These are phyloP conservation scores for Drosophila navojoa DNA, from an alignment of 1,140 invertebrate genomes.

Conservation along the genomic window DNA sequence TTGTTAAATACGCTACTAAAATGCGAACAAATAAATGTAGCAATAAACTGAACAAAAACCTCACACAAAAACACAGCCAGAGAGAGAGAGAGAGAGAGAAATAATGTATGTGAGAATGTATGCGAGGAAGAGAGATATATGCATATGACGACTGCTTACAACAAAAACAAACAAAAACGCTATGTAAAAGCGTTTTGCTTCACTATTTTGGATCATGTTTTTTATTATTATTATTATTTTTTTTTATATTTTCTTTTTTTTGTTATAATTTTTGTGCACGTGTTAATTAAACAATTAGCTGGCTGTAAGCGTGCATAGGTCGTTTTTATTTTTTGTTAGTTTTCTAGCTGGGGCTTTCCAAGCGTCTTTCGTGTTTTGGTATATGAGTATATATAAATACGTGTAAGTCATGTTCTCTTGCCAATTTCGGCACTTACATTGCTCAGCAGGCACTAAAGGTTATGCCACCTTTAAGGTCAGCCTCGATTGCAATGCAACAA, in stretches of 20 bases:
- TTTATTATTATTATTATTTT: slow-evolving; percentile 15
- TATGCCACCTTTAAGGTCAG: slow-evolving; percentile 20
- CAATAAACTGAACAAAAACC: slow-evolving; percentile 15
- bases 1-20: slow-evolving; percentile 20
- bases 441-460: slow-evolving; percentile 3
- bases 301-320: slow-evolving; percentile 51
- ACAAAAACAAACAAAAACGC: neutral
- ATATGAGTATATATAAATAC: slow-evolving; percentile 9
- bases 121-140: neutral
- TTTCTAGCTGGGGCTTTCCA: slow-evolving; percentile 22
- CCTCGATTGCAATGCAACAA: slow-evolving; percentile 11
- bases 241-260: slow-evolving; percentile 32
- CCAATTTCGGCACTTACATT: slow-evolving; percentile 31
- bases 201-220: slow-evolving; percentile 21
- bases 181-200: slow-evolving; percentile 24
- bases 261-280: slow-evolving; percentile 62
- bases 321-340: slow-evolving; percentile 23
- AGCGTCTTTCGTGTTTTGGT: slow-evolving; percentile 1
- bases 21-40: slow-evolving; percentile 31
- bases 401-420: slow-evolving; percentile 32
- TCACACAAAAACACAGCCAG: neutral
- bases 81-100: neutral
- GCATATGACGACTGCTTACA: neutral
- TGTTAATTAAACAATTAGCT: slow-evolving; percentile 69
- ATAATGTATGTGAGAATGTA: too few relatives aligned